Evolutionary conservation across 2,888 invertebrate genomes (phyloP).

Genomic region (Drosophila parthenogenetica): DNA sequence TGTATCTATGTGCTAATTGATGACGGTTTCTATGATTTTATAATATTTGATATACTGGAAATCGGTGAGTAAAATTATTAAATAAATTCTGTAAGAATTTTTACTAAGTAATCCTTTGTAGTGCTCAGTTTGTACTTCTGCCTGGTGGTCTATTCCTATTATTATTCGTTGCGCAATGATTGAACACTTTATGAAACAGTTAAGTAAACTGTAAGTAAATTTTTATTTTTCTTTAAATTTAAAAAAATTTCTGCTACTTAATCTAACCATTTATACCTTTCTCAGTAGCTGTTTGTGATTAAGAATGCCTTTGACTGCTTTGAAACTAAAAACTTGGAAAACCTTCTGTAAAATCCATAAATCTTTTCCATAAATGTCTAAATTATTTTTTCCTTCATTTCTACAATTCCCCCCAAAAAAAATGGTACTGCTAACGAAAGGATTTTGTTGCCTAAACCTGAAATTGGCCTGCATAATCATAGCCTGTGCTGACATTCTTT

Average conservation of each 20-base stretch:
- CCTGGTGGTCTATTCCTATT: constrained; percentile 63
- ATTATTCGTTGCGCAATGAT: constrained; percentile 29
- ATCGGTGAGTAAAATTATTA: constrained; percentile 24
- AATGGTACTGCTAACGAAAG: neutral
- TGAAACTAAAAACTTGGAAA: too few relatives aligned
- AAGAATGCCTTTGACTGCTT: too few relatives aligned
- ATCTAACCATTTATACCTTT: too few relatives aligned
- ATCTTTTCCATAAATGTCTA: neutral
- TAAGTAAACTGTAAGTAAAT: neutral
- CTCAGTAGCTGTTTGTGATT: too few relatives aligned
- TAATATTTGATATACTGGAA: constrained; percentile 60
- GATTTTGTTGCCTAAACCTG: neutral
- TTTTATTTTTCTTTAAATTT: neutral
- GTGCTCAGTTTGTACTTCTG: constrained; percentile 63
- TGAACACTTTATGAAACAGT: neutral
- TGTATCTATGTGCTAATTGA: constrained; percentile 29
- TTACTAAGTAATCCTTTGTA: neutral
- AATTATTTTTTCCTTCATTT: neutral
- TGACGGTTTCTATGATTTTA: constrained; percentile 51
- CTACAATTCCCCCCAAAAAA: neutral
- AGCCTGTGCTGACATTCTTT: neutral
- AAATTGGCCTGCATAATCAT: constrained; percentile 1
- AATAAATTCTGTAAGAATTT: too few relatives aligned
- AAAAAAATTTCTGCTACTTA: too few relatives aligned
- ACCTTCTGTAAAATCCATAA: too few relatives aligned